Evolutionary conservation across 2,113 vertebrate genomes (phyloP).

Genomic region (Paralichthys olivaceus): DNA sequence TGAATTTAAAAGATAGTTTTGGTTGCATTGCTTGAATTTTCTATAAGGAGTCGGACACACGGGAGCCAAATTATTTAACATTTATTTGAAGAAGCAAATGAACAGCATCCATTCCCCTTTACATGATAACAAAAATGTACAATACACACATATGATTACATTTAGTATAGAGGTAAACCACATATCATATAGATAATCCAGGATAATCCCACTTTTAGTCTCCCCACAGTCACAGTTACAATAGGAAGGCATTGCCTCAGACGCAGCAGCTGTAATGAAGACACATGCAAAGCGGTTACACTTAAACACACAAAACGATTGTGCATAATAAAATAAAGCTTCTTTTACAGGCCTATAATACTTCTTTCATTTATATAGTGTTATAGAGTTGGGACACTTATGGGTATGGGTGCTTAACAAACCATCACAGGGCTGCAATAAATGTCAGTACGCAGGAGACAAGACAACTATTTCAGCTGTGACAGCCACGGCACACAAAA

Average conservation of each 20-base stretch:
- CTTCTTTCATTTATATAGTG: constrained; percentile 55
- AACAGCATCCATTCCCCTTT: constrained; percentile 51
- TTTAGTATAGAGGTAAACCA: constrained; percentile 68
- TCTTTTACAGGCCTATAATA: constrained; percentile 57
- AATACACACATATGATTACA: constrained; percentile 66
- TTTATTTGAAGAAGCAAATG: constrained; percentile 73
- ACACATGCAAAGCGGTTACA: constrained; percentile 63
- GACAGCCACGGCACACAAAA: neutral
- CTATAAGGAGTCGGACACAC: constrained; percentile 1
- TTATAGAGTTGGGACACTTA: constrained; percentile 27
- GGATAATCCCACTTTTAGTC: constrained; percentile 67
- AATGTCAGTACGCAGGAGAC: constrained; percentile 14
- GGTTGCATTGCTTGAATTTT: neutral
- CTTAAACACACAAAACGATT: constrained; percentile 54
- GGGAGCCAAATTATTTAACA: constrained; percentile 27
- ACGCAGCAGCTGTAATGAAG: constrained; percentile 38
- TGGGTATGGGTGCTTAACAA: neutral
- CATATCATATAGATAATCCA: constrained; percentile 70
- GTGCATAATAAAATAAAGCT: constrained; percentile 57
- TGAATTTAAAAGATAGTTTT: neutral
- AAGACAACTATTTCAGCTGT: constrained; percentile 14
- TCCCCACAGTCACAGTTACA: constrained; percentile 67
- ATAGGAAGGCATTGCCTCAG: constrained; percentile 46
- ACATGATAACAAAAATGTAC: constrained; percentile 57
- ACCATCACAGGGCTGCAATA: constrained; percentile 29